A percentile compares a stretch with the other conserved stretches of the same genome.
These are phyloP conservation scores for Notarius lentiginosus DNA, from an alignment of 2,113 vertebrate species.

Conservation along the genomic window DNA sequence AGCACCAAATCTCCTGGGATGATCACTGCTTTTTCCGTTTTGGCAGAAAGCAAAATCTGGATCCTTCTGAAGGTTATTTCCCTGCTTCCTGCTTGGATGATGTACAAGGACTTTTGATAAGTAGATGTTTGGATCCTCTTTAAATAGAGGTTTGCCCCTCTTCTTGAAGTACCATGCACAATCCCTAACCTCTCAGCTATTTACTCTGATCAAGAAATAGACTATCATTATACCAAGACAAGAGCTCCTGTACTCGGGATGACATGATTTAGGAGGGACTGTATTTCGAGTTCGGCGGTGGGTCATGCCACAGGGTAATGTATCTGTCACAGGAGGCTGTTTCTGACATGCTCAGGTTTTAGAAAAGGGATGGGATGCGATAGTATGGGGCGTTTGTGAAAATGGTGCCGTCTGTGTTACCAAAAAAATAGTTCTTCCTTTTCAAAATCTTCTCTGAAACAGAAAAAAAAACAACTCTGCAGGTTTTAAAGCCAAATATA, in stretches of 20 bases:
- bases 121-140: slow-evolving; percentile 35
- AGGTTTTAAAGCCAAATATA: neutral
- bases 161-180: slow-evolving; percentile 29
- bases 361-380: neutral
- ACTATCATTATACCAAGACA: slow-evolving; percentile 44
- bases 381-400: neutral
- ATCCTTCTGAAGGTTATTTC: slow-evolving; percentile 13
- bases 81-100: neutral
- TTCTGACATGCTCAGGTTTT: slow-evolving; percentile 34
- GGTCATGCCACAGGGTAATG: neutral
- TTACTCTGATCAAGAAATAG: neutral
- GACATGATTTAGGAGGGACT: slow-evolving; percentile 16
- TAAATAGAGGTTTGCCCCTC: slow-evolving; percentile 37
- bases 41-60: neutral
- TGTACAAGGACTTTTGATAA: slow-evolving; percentile 12
- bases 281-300: slow-evolving; percentile 21
- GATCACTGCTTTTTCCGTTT: slow-evolving; percentile 10
- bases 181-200: slow-evolving; percentile 39
- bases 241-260: slow-evolving; percentile 13
- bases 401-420: neutral
- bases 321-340: neutral
- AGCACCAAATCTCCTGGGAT: neutral
- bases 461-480: neutral
- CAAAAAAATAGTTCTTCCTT: neutral
- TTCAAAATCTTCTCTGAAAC: neutral